Base-by-base conservation (phyloP, 2,113 vertebrate genomes). In the Nothobranchius kuhntae region DNA sequence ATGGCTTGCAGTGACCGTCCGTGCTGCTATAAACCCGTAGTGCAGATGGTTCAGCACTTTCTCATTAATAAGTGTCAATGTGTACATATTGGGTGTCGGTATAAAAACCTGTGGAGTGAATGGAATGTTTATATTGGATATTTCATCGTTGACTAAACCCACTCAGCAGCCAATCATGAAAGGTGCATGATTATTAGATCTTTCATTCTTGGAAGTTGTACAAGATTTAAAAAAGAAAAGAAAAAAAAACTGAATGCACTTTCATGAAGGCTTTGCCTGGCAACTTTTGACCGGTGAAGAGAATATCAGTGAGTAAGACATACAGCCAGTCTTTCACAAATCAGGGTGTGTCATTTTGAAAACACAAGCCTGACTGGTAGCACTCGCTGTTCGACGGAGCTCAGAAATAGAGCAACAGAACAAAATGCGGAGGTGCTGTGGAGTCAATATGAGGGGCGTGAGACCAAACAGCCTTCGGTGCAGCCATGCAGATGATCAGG, bases 11-110 rank as follows among this genome's bases (percentile, higher is more conserved):
- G 92, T 91, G 91, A 85, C 86, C 78, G 87, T 91, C 83, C 62
- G 75, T 89, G 88, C 86, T 75, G 88, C 87, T 93, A 89, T 93
- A 90, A 93, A 94, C 93, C 91, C 90, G 92, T 94, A 90, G 90
- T 86, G 83, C 82, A 86, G 84, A 88, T 87, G 81, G 89, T 85
- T 35, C 82, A 85, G 80, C 81, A 87, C 75, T 87, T 51, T 81
- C 73, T 82, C 86, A 86, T 86, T 77, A 74, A 79, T 89, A 84
- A 61, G 73, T 87, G 85, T 89, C 85, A 80, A 52, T 91, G 86
- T 91, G 85, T 88, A 90, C 77, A 89, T 91, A 89, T 68, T 86
- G 85, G 80, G 73, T 87, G 89, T 91, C 70, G 70, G 72, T 90
- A 73, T 85, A 86, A 45, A 78, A 45, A 78, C 68, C 75, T 83